Percentiles rank a stretch among this genome's conserved stretches.
Evolutionary conservation across 1,140 invertebrate genomes (phyloP).

Genomic region (Drosophila tristis): DNA sequence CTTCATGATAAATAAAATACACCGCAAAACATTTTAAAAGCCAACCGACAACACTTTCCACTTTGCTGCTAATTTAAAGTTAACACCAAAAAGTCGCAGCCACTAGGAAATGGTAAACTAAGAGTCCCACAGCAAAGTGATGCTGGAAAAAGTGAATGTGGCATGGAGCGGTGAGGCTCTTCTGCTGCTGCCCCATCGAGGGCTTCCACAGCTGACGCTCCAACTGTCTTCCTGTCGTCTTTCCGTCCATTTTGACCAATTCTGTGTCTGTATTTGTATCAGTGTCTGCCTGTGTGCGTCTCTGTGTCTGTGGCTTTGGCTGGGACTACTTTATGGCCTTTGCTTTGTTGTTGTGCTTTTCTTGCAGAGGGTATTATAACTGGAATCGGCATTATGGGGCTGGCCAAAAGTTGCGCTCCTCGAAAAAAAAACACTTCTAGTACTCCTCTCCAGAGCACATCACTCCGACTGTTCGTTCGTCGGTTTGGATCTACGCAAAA

Average conservation of each 20-base stretch:
- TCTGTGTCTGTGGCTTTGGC: conserved; percentile 36
- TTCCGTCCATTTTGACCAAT: conserved; percentile 27
- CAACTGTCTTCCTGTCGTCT: conserved; percentile 33
- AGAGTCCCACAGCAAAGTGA: conserved; percentile 13
- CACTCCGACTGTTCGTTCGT: too few relatives aligned
- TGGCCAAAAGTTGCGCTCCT: too few relatives aligned
- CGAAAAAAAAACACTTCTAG: too few relatives aligned
- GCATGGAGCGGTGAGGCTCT: conserved; percentile 1
- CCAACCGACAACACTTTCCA: conserved; percentile 82
- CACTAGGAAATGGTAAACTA: conserved; percentile 65
- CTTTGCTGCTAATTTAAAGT: conserved; percentile 82
- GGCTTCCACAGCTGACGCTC: conserved; percentile 49
- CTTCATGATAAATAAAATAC: conserved; percentile 78
- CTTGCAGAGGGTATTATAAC: conserved; percentile 8
- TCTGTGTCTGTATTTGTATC: too few relatives aligned
- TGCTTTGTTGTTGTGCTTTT: conserved; percentile 40
- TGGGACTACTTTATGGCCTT: conserved; percentile 66
- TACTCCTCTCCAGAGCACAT: too few relatives aligned
- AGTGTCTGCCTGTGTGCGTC: too few relatives aligned
- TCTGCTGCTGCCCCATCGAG: conserved; percentile 19
- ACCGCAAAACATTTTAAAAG: conserved; percentile 82
- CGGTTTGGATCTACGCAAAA: too few relatives aligned
- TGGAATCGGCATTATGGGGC: too few relatives aligned
- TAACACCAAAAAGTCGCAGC: conserved; percentile 75
- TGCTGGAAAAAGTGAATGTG: neutral